phyloP scores from a whole-genome alignment of 1,140 invertebrate species.

The Pachypeltis micranthus region DNA sequence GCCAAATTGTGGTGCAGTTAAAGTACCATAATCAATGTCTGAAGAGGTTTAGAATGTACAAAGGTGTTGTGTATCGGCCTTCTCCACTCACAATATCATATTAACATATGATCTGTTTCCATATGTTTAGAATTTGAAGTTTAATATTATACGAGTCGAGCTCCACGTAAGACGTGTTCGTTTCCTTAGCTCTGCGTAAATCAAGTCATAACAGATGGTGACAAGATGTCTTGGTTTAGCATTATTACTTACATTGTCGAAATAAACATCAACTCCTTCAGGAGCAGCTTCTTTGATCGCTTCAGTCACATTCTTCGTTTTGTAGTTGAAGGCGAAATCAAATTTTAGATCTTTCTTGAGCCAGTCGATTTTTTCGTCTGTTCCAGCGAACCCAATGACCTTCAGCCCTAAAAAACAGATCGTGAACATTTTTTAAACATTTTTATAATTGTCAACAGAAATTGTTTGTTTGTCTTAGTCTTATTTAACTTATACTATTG shows the following conservation, averaged over 20 bases:
- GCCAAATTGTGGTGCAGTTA: neutral
- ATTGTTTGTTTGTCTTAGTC: too few relatives aligned
- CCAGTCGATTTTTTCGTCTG: constrained; percentile 55
- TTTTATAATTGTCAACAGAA: too few relatives aligned
- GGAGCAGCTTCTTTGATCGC: constrained; percentile 40
- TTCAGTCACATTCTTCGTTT: constrained; percentile 40
- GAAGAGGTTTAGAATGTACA: neutral
- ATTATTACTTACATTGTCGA: constrained; percentile 39
- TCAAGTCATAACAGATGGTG: neutral
- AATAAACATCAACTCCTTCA: constrained; percentile 41
- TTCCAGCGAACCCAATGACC: constrained; percentile 57
- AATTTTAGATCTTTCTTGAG: constrained; percentile 49
- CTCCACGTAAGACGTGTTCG: neutral
- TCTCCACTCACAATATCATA: neutral
- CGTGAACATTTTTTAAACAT: too few relatives aligned
- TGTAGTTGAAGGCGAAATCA: constrained; percentile 58
- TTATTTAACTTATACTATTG: too few relatives aligned
- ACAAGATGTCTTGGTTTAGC: neutral
- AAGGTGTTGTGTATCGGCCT: neutral
- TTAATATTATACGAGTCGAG: neutral
- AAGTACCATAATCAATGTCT: neutral
- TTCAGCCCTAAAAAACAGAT: neutral
- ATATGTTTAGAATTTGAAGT: neutral
- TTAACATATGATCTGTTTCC: neutral
- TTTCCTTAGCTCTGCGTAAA: neutral